A percentile compares a stretch with the other conserved stretches of the same genome.
phyloP scores from a whole-genome alignment of 2,113 vertebrate genomes.

The Ailurus styani region DNA sequence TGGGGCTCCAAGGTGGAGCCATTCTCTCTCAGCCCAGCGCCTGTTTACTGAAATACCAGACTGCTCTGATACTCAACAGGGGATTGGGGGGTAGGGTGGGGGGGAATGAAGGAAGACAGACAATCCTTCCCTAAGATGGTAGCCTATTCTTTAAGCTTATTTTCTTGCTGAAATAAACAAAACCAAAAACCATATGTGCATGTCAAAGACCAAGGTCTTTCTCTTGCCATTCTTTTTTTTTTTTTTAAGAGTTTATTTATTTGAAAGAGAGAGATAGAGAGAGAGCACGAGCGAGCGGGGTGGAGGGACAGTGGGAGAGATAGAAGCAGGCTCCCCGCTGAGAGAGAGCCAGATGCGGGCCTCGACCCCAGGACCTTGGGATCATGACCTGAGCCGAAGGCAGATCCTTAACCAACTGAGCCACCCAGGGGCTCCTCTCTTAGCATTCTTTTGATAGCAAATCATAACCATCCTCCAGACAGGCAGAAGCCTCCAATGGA shows the following conservation, averaged over 20 bases:
- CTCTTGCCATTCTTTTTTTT: background rate
- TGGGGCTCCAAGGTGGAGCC: no score
- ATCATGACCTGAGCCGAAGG: background rate
- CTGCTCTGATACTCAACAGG: background rate
- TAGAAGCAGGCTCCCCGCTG: no score
- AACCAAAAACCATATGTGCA: background rate
- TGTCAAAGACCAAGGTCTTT: background rate
- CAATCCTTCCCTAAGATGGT: background rate
- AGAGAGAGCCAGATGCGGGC: background rate
- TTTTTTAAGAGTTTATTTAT: no score
- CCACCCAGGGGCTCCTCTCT: background rate
- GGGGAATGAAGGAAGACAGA: background rate
- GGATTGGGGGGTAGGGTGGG: fast-evolving
- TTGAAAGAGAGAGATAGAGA: no score
- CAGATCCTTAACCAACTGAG: background rate
- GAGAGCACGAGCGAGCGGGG: background rate
- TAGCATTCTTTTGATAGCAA: background rate
- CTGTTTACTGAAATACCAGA: background rate
- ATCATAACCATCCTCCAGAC: background rate
- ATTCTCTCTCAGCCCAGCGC: background rate
- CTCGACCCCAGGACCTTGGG: background rate
- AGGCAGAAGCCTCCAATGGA: background rate
- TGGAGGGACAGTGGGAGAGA: background rate
- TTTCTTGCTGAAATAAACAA: background rate
- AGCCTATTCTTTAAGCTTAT: background rate